These are phyloP conservation scores for Australoheros facetus DNA, from an alignment of 2,797 vertebrate species.

Conservation along the genomic window DNA sequence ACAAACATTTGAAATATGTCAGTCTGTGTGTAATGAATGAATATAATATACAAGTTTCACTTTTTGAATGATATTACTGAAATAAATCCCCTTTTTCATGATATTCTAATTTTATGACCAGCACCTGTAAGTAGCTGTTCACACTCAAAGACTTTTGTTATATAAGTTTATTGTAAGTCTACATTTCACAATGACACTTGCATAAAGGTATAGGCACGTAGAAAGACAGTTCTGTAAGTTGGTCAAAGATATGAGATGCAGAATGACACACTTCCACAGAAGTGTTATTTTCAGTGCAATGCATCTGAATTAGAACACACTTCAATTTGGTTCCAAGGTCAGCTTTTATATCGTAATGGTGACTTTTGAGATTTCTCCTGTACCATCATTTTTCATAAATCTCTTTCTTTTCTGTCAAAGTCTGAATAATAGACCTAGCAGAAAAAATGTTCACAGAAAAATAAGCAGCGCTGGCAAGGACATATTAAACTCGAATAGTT, in stretches of 20 bases:
- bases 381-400: slow-evolving; percentile 19
- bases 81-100: too few species aligned
- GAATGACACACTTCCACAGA: slow-evolving; percentile 3
- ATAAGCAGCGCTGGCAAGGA: slow-evolving; percentile 12
- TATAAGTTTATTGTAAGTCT: background rate
- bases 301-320: slow-evolving; percentile 10
- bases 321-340: slow-evolving; percentile 37
- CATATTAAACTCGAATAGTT: slow-evolving; percentile 1
- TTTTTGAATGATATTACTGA: too few species aligned
- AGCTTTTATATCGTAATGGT: slow-evolving; percentile 18
- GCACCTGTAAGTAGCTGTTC: background rate
- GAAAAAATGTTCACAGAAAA: slow-evolving; percentile 7
- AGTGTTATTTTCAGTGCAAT: slow-evolving; percentile 14
- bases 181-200: background rate
- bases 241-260: background rate
- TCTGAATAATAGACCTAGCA: background rate
- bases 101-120: too few species aligned
- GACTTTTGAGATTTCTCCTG: slow-evolving; percentile 18
- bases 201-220: rapidly evolving
- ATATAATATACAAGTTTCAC: too few species aligned
- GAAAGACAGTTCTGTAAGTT: background rate
- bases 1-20: too few species aligned
- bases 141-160: background rate
- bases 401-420: background rate
- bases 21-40: too few species aligned